Percentiles rank a stretch among this genome's conserved stretches.
These are phyloP conservation scores for Fistularia tabacaria DNA, from an alignment of 2,797 vertebrate species.

Conservation along the genomic window DNA sequence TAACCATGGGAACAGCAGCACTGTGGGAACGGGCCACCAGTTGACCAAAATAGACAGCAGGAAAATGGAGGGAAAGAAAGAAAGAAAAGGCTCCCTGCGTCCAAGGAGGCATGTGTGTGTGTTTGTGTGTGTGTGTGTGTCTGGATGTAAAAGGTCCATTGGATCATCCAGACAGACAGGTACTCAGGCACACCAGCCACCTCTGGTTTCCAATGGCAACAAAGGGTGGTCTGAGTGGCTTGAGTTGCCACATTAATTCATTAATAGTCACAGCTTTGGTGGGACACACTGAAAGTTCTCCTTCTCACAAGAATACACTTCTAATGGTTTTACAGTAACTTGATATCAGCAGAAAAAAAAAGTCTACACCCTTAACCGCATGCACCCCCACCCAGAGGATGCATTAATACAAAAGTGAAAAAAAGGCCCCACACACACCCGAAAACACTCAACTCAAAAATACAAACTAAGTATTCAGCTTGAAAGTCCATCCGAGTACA, in stretches of 20 bases:
- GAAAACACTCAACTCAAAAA: constrained; percentile 26
- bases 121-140: constrained; percentile 41
- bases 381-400: constrained; percentile 44
- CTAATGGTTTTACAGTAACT: constrained; percentile 19
- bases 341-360: constrained; percentile 28
- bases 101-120: constrained; percentile 50
- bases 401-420: constrained; percentile 35
- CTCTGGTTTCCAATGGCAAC: constrained; percentile 52
- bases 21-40: constrained; percentile 79
- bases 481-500: constrained; percentile 6
- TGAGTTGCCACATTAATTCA: constrained; percentile 43
- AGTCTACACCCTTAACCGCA: constrained; percentile 51
- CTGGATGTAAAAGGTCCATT: constrained; percentile 51
- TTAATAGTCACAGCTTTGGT: constrained; percentile 32
- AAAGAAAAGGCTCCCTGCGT: constrained; percentile 66
- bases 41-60: constrained; percentile 81
- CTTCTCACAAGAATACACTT: constrained; percentile 36
- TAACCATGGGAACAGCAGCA: constrained; percentile 82
- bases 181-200: constrained; percentile 61
- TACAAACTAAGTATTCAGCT: constrained; percentile 4
- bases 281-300: constrained; percentile 19
- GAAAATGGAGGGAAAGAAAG: constrained; percentile 72
- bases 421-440: constrained; percentile 41
- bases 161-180: constrained; percentile 68
- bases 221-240: constrained; percentile 39